phyloP scores from a whole-genome alignment of 2,113 vertebrate species.

The Probosciger aterrimus region DNA sequence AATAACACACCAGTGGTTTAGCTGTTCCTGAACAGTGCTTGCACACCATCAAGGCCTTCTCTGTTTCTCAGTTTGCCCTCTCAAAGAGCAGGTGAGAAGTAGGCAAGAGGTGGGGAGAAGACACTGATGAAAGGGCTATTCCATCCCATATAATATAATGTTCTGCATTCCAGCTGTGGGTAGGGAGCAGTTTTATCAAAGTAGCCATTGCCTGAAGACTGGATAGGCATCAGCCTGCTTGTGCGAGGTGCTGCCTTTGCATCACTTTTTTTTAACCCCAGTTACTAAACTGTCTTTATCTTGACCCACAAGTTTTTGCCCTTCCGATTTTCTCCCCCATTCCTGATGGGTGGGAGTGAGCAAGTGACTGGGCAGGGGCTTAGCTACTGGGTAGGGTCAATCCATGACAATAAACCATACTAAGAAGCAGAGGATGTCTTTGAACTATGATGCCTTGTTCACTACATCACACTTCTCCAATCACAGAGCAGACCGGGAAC shows the following conservation, averaged over 20 bases:
- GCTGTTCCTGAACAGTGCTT: neutral
- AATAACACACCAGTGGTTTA: neutral
- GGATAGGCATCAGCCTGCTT: neutral
- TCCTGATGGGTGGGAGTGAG: neutral
- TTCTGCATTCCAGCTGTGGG: neutral
- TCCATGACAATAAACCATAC: neutral
- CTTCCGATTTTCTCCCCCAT: neutral
- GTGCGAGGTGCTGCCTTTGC: neutral
- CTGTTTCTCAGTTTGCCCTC: neutral
- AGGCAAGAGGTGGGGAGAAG: neutral
- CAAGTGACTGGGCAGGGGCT: neutral
- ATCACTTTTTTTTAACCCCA: too few relatives aligned
- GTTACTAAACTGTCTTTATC: neutral
- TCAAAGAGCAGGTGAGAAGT: neutral
- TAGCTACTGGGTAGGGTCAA: neutral
- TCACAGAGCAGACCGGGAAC: neutral
- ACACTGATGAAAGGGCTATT: neutral
- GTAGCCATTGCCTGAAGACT: neutral
- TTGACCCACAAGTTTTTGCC: neutral
- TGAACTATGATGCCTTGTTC: neutral
- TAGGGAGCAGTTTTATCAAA: neutral
- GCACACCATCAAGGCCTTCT: neutral
- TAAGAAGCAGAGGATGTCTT: neutral
- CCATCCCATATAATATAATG: neutral
- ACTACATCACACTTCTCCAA: neutral